These are phyloP conservation scores for Bostrychus sinensis DNA, from an alignment of 2,113 vertebrate species.

Conservation along the genomic window DNA sequence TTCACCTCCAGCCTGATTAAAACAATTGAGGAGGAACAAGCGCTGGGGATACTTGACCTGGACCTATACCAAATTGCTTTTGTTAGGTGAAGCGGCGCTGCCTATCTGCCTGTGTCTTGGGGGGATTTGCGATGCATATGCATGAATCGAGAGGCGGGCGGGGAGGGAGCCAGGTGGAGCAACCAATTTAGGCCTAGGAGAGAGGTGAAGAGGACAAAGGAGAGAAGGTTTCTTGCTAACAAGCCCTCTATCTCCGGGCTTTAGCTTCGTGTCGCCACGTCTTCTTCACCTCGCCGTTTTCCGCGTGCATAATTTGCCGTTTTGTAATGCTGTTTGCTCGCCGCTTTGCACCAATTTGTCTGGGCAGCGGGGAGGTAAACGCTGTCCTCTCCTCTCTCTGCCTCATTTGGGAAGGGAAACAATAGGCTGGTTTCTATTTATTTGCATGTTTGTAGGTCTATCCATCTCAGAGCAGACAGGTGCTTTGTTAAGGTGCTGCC, in stretches of 20 bases:
- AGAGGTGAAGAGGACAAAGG: slow-evolving; percentile 68
- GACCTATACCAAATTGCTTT: slow-evolving; percentile 88
- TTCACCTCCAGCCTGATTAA: slow-evolving; percentile 88
- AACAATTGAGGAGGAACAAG: slow-evolving; percentile 71
- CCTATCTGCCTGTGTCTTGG: slow-evolving; percentile 83
- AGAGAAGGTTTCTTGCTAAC: slow-evolving; percentile 83
- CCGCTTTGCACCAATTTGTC: slow-evolving; percentile 74
- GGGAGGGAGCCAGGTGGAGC: slow-evolving; percentile 69
- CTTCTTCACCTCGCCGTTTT: slow-evolving; percentile 47
- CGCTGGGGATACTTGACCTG: slow-evolving; percentile 86
- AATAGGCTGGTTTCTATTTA: slow-evolving; percentile 50
- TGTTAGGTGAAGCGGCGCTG: slow-evolving; percentile 87
- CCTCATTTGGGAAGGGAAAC: slow-evolving; percentile 71
- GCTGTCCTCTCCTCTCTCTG: slow-evolving; percentile 56
- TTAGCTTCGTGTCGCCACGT: slow-evolving; percentile 78
- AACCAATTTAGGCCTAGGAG: slow-evolving; percentile 73
- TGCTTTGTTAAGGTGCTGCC: slow-evolving; percentile 75
- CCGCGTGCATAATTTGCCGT: slow-evolving; percentile 83
- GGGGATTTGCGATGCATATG: slow-evolving; percentile 93
- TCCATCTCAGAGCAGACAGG: slow-evolving; percentile 50
- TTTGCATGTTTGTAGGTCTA: slow-evolving; percentile 53
- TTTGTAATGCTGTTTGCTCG: slow-evolving; percentile 51
- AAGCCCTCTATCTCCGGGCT: slow-evolving; percentile 87
- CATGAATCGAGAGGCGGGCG: slow-evolving; percentile 79
- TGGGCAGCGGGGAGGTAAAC: slow-evolving; percentile 83